Percentiles rank a stretch among this genome's conserved stretches.
phyloP scores from a whole-genome alignment of 2,113 vertebrate genomes.

The Clupea harengus region DNA sequence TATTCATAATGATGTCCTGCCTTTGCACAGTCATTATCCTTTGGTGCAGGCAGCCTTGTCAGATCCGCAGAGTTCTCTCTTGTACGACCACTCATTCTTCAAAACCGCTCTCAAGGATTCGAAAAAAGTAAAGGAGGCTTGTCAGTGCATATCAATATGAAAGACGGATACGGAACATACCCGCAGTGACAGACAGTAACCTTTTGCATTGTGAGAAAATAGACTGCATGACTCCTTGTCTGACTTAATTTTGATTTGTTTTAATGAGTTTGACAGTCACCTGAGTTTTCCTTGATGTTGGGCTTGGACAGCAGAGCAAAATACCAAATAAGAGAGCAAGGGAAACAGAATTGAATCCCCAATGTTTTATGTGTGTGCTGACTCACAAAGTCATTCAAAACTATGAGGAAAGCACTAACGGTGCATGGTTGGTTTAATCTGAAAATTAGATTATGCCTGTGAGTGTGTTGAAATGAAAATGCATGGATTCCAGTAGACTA shows the following conservation, averaged over 20 bases:
- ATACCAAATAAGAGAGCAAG: not conserved
- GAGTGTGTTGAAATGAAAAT: not conserved
- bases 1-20: not conserved
- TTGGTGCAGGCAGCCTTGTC: constrained; percentile 10
- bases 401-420: not conserved
- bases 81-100: constrained; percentile 14
- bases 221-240: not conserved
- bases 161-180: not conserved
- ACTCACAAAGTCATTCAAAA: not conserved
- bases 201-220: not conserved
- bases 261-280: not conserved
- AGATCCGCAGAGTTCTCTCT: constrained; percentile 5
- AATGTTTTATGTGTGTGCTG: not conserved
- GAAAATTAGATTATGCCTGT: not conserved
- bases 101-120: not conserved
- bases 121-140: not conserved
- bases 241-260: not conserved
- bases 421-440: not conserved
- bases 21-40: constrained; percentile 4
- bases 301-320: not conserved
- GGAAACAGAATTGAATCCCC: too few species aligned
- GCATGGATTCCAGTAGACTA: not conserved
- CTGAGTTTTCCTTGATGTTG: not conserved
- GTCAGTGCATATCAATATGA: not conserved
- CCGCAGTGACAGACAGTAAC: not conserved